phyloP scores from a whole-genome alignment of 2,888 invertebrate genomes.

The Caenorhabditis macrosperma region DNA sequence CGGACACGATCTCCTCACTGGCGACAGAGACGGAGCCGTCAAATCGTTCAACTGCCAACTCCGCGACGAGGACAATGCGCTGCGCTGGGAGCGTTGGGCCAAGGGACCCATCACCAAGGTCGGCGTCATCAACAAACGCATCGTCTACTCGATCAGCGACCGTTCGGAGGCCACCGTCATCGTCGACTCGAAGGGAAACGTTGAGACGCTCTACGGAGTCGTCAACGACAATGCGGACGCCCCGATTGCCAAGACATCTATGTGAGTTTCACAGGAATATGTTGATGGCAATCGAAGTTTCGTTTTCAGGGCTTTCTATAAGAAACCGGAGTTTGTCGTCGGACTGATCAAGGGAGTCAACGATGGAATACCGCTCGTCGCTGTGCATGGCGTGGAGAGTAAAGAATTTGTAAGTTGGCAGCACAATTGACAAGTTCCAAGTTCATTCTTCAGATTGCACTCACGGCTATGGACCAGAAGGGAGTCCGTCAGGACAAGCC shows the following conservation, averaged over 20 bases:
- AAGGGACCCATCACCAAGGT: constrained; percentile 40
- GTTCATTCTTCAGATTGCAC: constrained; percentile 14
- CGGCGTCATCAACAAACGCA: constrained; percentile 50
- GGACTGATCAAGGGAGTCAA: constrained; percentile 43
- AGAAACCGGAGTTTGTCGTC: constrained; percentile 25
- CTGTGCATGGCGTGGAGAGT: constrained; percentile 28
- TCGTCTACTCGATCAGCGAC: constrained; percentile 31
- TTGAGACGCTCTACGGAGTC: constrained; percentile 44
- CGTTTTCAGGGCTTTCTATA: constrained; percentile 37
- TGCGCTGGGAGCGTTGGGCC: constrained; percentile 42
- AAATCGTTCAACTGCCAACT: constrained; percentile 18
- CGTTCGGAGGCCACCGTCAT: constrained; percentile 20
- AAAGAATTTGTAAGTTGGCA: constrained; percentile 30
- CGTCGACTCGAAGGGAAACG: constrained; percentile 19
- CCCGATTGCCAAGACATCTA: constrained; percentile 6
- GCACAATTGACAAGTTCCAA: background rate
- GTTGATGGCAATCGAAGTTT: no score
- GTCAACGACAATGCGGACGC: background rate
- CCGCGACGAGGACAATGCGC: constrained; percentile 52
- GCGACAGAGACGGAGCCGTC: constrained; percentile 43
- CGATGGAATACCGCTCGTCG: constrained; percentile 39
- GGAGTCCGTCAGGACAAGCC: constrained; percentile 12
- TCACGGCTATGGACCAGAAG: constrained; percentile 37
- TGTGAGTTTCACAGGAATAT: constrained; percentile 3
- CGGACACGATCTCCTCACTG: constrained; percentile 55